Percentiles rank a stretch among this genome's conserved stretches.
Evolutionary conservation across 2,113 vertebrate genomes (phyloP).

Genomic region (Anthoscopus minutus): DNA sequence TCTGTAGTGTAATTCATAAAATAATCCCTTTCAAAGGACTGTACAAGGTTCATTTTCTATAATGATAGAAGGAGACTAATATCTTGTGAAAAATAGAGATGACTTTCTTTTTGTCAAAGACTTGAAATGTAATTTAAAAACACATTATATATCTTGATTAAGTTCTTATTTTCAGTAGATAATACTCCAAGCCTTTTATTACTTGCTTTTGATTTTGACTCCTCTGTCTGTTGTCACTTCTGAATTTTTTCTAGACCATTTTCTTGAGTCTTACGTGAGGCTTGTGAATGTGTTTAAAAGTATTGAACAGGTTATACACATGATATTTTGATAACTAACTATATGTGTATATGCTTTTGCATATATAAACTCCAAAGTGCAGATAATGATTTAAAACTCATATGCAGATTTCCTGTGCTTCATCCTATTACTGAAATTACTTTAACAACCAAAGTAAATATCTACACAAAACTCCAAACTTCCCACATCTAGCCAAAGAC

Average conservation of each 20-base stretch:
- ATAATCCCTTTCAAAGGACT: neutral
- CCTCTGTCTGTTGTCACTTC: neutral
- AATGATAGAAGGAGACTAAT: neutral
- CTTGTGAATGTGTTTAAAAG: neutral
- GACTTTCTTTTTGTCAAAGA: neutral
- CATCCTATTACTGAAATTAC: neutral
- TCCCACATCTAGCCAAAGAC: neutral
- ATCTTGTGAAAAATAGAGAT: neutral
- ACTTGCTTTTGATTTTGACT: neutral
- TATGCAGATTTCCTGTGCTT: neutral
- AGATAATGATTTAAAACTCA: neutral
- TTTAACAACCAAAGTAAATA: neutral
- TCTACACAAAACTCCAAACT: neutral
- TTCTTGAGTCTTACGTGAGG: neutral
- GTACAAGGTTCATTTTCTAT: neutral
- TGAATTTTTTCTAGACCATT: neutral
- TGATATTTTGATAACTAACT: neutral
- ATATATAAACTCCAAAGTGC: neutral
- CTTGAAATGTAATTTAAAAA: neutral
- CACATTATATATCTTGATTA: neutral
- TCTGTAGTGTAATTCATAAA: neutral
- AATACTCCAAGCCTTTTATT: neutral
- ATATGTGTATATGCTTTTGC: neutral
- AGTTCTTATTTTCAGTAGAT: neutral
- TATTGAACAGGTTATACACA: fast-evolving